Base-by-base conservation (phyloP, 2,797 vertebrate species). In the Diceros bicornis region DNA sequence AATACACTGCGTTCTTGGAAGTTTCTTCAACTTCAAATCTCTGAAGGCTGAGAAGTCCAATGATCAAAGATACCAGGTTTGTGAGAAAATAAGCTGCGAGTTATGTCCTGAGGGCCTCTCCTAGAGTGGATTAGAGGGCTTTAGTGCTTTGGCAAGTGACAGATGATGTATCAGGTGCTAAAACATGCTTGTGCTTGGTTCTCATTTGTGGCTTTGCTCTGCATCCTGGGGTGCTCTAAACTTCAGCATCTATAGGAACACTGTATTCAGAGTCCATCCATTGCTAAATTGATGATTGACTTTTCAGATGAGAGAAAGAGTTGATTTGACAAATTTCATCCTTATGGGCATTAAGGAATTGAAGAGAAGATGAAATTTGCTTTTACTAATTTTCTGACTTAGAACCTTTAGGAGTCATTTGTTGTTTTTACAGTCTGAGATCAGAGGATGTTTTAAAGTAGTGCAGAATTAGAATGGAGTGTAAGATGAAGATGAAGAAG, bases 61-160 rank as follows among this genome's bases (percentile, higher is more conserved):
- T 93, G 94, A 97, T 96, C 88, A 95, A 98, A 96, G 94, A 64
- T 82, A 85, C 85, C 85, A 94, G 81, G 34, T 93, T 75, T 81
- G 77, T 87, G 93, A 89, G 96, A 97, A 96, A 97, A 83, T 93
- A 89, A 96, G 86, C 66, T 94, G 68, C 50, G 34, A 94, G 69
- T 93, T 86, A 47, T 68, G 6, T 95, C 95, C 88, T 50, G 25
- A 85, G 71, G 89, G 91, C 78, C 69, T 91, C 62, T 95, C 62
- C 57, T 79, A 74, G 62, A 91, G 59, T 55, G 91, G 50, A 91
- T 96, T 91, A 71, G 27, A 74, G 87, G 37, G 27, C 59, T 91
- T 93, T 89, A 14, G 11, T 74, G 57, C 68, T 89, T 91, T 41
- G 52, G 74, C 68, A 88, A 89, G 71, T 3, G 7, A 78, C 66